Conservation (phyloP, 2,888 invertebrate genomes). For the Malthinus flaveolus region DNA sequence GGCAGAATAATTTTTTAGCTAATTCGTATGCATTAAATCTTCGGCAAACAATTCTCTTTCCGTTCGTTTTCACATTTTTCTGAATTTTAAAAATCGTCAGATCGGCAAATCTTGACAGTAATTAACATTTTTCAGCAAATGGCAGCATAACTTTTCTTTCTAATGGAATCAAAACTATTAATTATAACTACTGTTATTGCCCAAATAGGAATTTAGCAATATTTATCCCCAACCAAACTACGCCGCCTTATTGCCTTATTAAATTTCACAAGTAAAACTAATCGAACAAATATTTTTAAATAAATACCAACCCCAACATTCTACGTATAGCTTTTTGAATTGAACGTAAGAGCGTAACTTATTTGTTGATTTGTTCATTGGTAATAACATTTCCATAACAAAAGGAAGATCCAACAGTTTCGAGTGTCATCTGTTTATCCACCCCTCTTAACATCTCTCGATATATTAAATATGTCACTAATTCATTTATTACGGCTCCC, state of each 20-base stretch:
- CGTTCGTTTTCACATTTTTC: no score
- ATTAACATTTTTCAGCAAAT: no score
- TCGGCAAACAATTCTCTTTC: no score
- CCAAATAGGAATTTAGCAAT: no score
- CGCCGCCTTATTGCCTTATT: background rate
- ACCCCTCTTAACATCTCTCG: slow-evolving; percentile 24
- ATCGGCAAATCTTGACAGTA: no score
- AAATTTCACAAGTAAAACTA: no score
- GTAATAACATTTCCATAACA: slow-evolving; percentile 38
- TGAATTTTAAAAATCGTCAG: no score
- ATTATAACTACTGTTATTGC: no score
- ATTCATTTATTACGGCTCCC: slow-evolving; percentile 28
- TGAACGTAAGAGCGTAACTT: slow-evolving; percentile 21
- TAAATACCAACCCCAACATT: slow-evolving; percentile 16
- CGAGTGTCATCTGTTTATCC: slow-evolving; percentile 37
- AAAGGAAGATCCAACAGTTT: slow-evolving; percentile 35
- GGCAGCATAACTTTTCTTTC: no score
- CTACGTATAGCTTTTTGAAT: background rate
- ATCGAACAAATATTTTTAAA: background rate
- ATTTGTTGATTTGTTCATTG: slow-evolving; percentile 29
- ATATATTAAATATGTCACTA: background rate
- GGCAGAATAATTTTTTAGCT: no score
- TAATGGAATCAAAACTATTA: no score
- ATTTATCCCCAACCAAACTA: background rate
- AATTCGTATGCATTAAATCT: no score